These are phyloP conservation scores for Megalops atlanticus DNA, from an alignment of 2,113 vertebrate species.

Conservation along the genomic window DNA sequence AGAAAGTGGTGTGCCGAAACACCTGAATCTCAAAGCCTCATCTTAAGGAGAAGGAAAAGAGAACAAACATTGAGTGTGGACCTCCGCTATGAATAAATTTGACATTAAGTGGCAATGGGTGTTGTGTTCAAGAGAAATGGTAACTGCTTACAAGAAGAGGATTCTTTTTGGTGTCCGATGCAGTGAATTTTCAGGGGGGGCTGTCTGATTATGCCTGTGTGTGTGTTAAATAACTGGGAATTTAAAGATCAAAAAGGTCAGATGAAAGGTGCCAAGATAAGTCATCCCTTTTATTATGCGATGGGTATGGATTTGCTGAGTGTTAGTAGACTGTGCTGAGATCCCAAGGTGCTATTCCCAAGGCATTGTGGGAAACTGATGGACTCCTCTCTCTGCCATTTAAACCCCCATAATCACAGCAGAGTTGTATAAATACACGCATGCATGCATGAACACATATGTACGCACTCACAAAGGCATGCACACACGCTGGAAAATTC, in stretches of 20 bases:
- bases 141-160: too few relatives aligned
- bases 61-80: too few relatives aligned
- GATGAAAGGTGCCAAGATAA: slow-evolving; percentile 46
- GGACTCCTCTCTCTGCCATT: not conserved
- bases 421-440: not conserved
- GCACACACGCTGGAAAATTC: not conserved
- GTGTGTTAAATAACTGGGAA: slow-evolving; percentile 60
- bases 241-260: slow-evolving; percentile 57
- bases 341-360: slow-evolving; percentile 2
- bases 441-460: not conserved
- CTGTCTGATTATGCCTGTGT: too few relatives aligned
- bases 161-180: too few relatives aligned
- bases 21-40: too few relatives aligned
- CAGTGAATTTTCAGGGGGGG: too few relatives aligned
- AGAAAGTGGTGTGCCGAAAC: too few relatives aligned
- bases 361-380: not conserved
- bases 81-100: too few relatives aligned
- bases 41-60: too few relatives aligned
- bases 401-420: not conserved
- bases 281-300: slow-evolving; percentile 50
- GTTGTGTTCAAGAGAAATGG: too few relatives aligned
- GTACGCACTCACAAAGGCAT: not conserved
- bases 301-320: slow-evolving; percentile 63
- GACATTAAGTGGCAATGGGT: too few relatives aligned
- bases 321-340: not conserved